Conservation (phyloP, 2,113 vertebrate species). For the Trichomycterus rosablanca region DNA sequence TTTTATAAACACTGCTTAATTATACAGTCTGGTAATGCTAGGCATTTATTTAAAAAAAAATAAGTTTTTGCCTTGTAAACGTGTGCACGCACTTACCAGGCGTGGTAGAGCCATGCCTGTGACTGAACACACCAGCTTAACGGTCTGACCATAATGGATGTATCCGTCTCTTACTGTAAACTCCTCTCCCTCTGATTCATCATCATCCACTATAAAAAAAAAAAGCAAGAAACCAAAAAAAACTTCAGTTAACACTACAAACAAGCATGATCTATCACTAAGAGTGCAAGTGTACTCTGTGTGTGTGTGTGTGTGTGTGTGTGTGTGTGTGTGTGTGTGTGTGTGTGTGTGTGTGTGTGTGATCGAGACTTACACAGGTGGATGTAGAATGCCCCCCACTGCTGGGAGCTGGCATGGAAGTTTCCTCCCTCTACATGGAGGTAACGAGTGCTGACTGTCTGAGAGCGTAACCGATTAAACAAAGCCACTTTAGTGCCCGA, state of each 20-base stretch:
- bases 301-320: no score
- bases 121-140: constrained; percentile 93
- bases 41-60: not conserved
- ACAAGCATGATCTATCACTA: no score
- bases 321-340: not conserved
- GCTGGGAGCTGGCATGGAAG: constrained; percentile 95
- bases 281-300: no score
- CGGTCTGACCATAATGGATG: constrained; percentile 94
- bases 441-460: constrained; percentile 95
- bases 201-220: constrained; percentile 83
- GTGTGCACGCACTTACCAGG: no score
- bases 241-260: no score
- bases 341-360: not conserved
- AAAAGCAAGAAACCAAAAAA: not conserved
- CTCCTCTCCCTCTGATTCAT: constrained; percentile 96
- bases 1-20: no score
- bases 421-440: constrained; percentile 97
- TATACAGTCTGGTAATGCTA: not conserved
- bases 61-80: no score
- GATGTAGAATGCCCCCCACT: constrained; percentile 96
- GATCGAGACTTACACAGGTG: constrained; percentile 82
- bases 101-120: constrained; percentile 96
- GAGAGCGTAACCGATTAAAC: constrained; percentile 94
- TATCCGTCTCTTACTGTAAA: constrained; percentile 95
- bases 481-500: constrained; percentile 96